Percentiles rank a stretch among this genome's conserved stretches.
Conservation (phyloP, 1,140 invertebrate genomes). For the Holcopasites calliopsidis region DNA sequence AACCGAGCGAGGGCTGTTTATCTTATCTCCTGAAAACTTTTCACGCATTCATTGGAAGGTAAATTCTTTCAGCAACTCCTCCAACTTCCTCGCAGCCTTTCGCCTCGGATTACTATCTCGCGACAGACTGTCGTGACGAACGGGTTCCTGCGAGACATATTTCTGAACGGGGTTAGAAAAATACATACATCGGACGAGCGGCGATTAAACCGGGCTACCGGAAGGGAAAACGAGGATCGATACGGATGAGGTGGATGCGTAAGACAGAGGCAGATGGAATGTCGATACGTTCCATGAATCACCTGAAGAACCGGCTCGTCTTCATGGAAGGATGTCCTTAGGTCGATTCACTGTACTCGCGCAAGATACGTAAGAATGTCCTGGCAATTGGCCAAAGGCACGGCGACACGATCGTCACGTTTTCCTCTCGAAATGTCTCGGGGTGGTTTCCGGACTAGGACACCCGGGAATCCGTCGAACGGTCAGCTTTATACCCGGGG, state of each 20-base stretch:
- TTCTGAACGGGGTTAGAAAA: not conserved
- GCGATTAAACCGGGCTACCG: not conserved
- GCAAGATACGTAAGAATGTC: conserved; percentile 48
- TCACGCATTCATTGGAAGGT: not conserved
- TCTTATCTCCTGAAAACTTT: conserved; percentile 5
- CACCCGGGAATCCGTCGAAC: conserved; percentile 35
- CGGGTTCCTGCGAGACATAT: not conserved
- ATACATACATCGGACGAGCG: not conserved
- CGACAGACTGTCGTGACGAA: not conserved
- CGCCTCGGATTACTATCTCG: not conserved
- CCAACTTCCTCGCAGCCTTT: too few species aligned
- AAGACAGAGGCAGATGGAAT: not conserved
- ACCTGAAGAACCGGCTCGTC: conserved; percentile 13
- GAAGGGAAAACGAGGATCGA: not conserved
- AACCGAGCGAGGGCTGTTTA: not conserved
- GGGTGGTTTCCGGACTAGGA: conserved; percentile 25
- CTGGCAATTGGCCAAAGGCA: conserved; percentile 51
- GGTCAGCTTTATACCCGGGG: conserved; percentile 10
- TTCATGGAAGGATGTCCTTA: conserved; percentile 25
- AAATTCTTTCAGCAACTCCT: not conserved
- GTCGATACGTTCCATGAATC: conserved; percentile 23
- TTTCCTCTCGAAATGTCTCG: conserved; percentile 32
- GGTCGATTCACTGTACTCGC: conserved; percentile 16
- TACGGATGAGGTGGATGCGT: too few species aligned
- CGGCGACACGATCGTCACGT: conserved; percentile 45